Evolutionary conservation across 1,140 invertebrate genomes (phyloP).

Genomic region (Musca vetustissima): DNA sequence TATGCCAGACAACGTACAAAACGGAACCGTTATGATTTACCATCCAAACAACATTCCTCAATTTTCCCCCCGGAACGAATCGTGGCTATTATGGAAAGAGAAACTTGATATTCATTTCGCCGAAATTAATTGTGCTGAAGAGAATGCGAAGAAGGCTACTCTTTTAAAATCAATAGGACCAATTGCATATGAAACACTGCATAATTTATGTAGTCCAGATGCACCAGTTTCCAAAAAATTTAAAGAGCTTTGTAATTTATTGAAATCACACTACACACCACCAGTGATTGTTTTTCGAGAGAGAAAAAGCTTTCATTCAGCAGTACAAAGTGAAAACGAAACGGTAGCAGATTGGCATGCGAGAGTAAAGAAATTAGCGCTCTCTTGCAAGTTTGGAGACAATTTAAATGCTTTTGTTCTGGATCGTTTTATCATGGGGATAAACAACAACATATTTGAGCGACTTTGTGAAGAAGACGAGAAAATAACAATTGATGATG

Average conservation of each 20-base stretch:
- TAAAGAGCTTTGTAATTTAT: conserved; percentile 1
- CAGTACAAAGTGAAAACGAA: not conserved
- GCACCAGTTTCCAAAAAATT: conserved; percentile 7
- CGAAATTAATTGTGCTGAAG: conserved; percentile 3
- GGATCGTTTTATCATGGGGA: conserved; percentile 21
- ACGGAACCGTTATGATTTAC: conserved; percentile 4
- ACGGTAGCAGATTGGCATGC: conserved; percentile 9
- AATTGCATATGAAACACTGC: not conserved
- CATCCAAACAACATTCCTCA: conserved; percentile 4
- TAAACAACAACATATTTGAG: conserved; percentile 22
- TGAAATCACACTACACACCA: conserved; percentile 13
- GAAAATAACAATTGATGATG: conserved; percentile 15
- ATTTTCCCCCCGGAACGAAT: not conserved
- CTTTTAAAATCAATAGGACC: conserved; percentile 7
- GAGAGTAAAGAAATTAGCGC: conserved; percentile 19
- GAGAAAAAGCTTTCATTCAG: conserved; percentile 17
- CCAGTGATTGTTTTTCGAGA: conserved; percentile 4
- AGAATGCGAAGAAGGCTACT: conserved; percentile 4
- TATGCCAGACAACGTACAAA: no score
- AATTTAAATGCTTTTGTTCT: conserved; percentile 24
- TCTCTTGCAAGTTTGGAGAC: conserved; percentile 17
- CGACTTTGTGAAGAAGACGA: conserved; percentile 22
- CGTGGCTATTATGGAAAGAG: not conserved
- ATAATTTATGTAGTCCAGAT: conserved; percentile 16
- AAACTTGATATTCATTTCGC: not conserved